Evolutionary conservation across 2,888 invertebrate species (phyloP).

Genomic region (Polyommatus iphigenia): DNA sequence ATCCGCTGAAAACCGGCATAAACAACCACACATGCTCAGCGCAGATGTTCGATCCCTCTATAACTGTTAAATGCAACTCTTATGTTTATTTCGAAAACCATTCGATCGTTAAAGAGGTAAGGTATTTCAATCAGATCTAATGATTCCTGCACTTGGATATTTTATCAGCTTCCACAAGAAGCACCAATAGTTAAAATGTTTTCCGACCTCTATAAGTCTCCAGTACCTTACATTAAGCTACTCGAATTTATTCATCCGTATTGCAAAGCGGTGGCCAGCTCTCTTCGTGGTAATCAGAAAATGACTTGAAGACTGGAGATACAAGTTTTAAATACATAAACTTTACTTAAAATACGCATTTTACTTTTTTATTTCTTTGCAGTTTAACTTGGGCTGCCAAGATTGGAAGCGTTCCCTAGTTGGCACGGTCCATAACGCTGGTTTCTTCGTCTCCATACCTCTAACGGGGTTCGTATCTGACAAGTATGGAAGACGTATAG

Average conservation of each 20-base stretch:
- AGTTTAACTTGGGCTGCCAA: constrained; percentile 85
- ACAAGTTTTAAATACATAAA: too few species aligned
- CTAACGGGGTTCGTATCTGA: constrained; percentile 87
- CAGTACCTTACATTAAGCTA: too few species aligned
- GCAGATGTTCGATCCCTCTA: constrained; percentile 61
- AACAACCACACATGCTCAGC: constrained; percentile 58
- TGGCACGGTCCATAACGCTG: constrained; percentile 88
- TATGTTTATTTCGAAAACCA: constrained; percentile 68
- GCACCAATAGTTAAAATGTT: too few species aligned
- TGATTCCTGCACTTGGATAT: too few species aligned
- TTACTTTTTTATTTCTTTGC: constrained; percentile 46
- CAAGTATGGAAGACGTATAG: constrained; percentile 82
- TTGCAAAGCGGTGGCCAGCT: too few species aligned
- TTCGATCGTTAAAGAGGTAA: constrained; percentile 72
- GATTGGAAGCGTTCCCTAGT: constrained; percentile 87
- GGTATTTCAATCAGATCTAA: neutral
- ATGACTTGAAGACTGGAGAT: too few species aligned
- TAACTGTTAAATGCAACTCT: constrained; percentile 60
- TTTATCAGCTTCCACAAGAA: too few species aligned
- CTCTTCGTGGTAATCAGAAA: too few species aligned
- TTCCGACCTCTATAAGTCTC: too few species aligned
- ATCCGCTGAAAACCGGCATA: constrained; percentile 56
- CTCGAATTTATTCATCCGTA: too few species aligned
- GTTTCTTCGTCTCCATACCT: constrained; percentile 86
- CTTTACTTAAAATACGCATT: too few species aligned